Percentiles rank a stretch among this genome's conserved stretches.
Conservation (phyloP, 2,888 invertebrate species). For the Synergus itoensis region DNA sequence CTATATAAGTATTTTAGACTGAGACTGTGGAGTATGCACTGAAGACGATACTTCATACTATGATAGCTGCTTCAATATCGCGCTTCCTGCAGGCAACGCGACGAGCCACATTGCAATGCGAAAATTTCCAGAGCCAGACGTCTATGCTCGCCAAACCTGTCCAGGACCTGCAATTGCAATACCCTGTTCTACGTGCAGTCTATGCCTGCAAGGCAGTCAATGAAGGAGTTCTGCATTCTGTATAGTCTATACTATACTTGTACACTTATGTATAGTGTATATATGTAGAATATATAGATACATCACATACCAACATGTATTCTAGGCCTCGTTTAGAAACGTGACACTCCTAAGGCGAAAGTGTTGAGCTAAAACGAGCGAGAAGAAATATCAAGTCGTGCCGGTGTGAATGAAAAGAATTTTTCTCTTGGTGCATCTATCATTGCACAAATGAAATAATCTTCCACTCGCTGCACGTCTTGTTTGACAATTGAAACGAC, state of each 20-base stretch:
- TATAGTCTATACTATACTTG: background rate
- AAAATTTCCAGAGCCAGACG: slow-evolving; percentile 6
- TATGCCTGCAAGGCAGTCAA: slow-evolving; percentile 28
- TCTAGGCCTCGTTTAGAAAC: slow-evolving; percentile 31
- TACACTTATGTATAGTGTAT: background rate
- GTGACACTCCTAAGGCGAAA: slow-evolving; percentile 23
- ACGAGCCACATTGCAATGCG: background rate
- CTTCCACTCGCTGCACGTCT: background rate
- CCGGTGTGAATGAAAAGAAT: slow-evolving; percentile 26
- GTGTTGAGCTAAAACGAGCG: slow-evolving; percentile 25
- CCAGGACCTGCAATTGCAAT: slow-evolving; percentile 36
- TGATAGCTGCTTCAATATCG: background rate
- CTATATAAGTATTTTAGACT: background rate
- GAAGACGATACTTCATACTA: slow-evolving; percentile 3
- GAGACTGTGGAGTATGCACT: background rate
- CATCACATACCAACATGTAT: background rate
- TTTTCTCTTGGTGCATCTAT: background rate
- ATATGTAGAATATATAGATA: background rate
- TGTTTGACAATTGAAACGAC: background rate
- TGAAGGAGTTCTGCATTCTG: slow-evolving; percentile 12
- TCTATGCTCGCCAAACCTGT: slow-evolving; percentile 6
- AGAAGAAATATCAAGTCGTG: background rate
- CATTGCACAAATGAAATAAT: slow-evolving; percentile 30
- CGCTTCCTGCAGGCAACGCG: slow-evolving; percentile 4
- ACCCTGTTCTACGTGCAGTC: slow-evolving; percentile 32